phyloP scores from a whole-genome alignment of 2,888 invertebrate genomes.

The Antitype chi region DNA sequence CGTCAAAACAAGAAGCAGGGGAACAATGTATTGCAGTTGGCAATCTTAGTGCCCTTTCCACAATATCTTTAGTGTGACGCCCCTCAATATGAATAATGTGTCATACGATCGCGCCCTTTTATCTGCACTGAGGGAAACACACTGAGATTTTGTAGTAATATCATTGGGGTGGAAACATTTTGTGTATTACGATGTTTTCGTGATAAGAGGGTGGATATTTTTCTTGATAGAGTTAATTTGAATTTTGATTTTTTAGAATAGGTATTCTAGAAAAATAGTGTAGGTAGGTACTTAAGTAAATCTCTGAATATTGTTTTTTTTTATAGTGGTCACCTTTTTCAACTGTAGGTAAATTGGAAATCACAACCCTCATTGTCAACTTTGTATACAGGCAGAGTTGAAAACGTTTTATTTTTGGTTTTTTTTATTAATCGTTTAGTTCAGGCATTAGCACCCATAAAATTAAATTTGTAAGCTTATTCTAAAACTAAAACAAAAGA shows the following conservation, averaged over 20 bases:
- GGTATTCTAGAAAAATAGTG: not conserved
- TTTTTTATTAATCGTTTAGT: too few relatives aligned
- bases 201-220: slow-evolving; percentile 31
- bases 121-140: slow-evolving; percentile 83
- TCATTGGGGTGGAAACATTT: slow-evolving; percentile 63
- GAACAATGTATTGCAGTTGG: slow-evolving; percentile 89
- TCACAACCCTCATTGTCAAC: not conserved
- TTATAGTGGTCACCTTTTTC: not conserved
- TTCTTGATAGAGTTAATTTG: slow-evolving; percentile 17
- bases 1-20: slow-evolving; percentile 89
- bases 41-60: slow-evolving; percentile 90
- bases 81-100: slow-evolving; percentile 90
- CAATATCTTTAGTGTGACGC: slow-evolving; percentile 89
- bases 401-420: not conserved
- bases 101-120: slow-evolving; percentile 87
- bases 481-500: too few relatives aligned
- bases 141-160: slow-evolving; percentile 75
- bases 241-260: not conserved
- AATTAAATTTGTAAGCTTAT: too few relatives aligned
- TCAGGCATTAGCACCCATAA: too few relatives aligned
- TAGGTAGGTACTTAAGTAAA: too few relatives aligned
- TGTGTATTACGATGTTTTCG: slow-evolving; percentile 50
- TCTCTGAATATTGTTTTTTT: too few relatives aligned
- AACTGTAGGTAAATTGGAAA: not conserved
- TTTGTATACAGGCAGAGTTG: not conserved